Percentiles rank a stretch among this genome's conserved stretches.
phyloP scores from a whole-genome alignment of 2,888 invertebrate genomes.

The Oeneis ivallda region DNA sequence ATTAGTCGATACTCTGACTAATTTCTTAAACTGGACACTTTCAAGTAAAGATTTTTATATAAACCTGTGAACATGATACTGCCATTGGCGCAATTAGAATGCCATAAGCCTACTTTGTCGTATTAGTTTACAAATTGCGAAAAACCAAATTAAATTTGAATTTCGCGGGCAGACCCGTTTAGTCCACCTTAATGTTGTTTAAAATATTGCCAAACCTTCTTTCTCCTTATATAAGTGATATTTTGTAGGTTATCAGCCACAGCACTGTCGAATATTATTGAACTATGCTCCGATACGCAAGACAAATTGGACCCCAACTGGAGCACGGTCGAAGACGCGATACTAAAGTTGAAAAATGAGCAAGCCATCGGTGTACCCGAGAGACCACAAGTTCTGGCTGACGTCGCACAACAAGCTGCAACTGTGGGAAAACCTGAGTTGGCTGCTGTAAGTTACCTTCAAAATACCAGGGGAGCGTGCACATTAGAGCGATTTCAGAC shows the following conservation, averaged over 20 bases:
- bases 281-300: conserved; percentile 58
- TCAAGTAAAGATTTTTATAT: no score
- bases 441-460: conserved; percentile 59
- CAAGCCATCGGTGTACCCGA: conserved; percentile 59
- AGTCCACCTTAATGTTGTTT: no score
- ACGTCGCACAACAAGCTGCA: conserved; percentile 57
- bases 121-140: no score
- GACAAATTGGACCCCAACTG: conserved; percentile 55
- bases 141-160: no score
- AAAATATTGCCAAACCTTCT: no score
- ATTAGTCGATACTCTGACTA: no score
- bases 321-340: conserved; percentile 53
- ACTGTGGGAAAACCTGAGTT: conserved; percentile 55
- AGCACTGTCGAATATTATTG: conserved; percentile 62
- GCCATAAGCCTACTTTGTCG: no score
- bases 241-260: conserved; percentile 62
- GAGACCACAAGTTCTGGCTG: conserved; percentile 50
- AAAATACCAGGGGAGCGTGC: neutral
- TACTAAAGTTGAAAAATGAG: conserved; percentile 52
- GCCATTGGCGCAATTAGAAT: no score
- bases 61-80: no score
- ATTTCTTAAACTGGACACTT: no score
- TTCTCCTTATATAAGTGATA: neutral
- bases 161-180: no score
- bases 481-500: no score